A percentile compares a stretch with the other conserved stretches of the same genome.
phyloP scores from a whole-genome alignment of 1,140 invertebrate species.

The Rhopalosiphum maidis region DNA sequence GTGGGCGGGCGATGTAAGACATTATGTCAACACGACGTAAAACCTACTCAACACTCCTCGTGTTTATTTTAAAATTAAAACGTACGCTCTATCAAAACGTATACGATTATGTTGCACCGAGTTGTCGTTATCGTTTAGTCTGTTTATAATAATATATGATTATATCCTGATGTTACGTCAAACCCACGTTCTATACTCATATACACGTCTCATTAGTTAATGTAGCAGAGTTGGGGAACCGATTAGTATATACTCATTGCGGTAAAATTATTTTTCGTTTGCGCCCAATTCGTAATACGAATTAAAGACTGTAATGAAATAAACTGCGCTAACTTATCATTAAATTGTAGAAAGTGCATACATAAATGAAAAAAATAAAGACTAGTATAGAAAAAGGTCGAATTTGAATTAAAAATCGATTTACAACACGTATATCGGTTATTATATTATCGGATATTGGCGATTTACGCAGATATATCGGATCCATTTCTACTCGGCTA shows the following conservation, averaged over 20 bases:
- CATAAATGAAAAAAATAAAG: neutral
- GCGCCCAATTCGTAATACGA: neutral
- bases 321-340: neutral
- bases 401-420: neutral
- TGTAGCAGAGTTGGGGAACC: neutral
- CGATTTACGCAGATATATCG: neutral
- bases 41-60: neutral
- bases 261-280: neutral
- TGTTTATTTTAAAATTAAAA: neutral
- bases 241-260: no score
- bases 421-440: no score
- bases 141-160: no score
- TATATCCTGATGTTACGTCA: neutral
- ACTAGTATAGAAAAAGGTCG: neutral
- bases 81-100: neutral
- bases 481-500: neutral
- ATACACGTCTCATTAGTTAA: neutral
- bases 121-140: neutral
- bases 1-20: neutral
- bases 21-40: neutral
- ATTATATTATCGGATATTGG: no score
- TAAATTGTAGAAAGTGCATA: neutral
- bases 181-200: neutral
- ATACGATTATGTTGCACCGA: neutral
- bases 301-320: neutral